These are phyloP conservation scores for Clarias magur DNA, from an alignment of 2,113 vertebrate species.

Conservation along the genomic window DNA sequence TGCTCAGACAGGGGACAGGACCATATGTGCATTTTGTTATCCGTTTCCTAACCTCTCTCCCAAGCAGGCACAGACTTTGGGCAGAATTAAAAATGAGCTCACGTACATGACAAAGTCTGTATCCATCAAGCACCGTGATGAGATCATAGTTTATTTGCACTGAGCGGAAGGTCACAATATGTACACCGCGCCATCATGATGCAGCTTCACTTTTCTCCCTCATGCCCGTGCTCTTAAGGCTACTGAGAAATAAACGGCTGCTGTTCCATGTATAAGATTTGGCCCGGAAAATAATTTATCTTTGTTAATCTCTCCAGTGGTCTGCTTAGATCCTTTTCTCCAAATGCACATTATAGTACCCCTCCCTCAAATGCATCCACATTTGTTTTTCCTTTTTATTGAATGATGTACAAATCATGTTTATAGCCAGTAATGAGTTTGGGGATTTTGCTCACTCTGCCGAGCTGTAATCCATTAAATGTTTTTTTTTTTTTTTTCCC, in stretches of 20 bases:
- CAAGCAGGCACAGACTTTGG: conserved; percentile 40
- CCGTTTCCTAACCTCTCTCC: conserved; percentile 44
- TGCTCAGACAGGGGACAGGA: neutral
- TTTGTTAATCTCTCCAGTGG: neutral
- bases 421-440: conserved; percentile 29
- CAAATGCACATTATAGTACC: neutral
- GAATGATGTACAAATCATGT: conserved; percentile 29
- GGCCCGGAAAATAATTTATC: neutral
- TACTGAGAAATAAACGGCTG: conserved; percentile 7
- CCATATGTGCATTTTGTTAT: conserved; percentile 40
- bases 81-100: conserved; percentile 56
- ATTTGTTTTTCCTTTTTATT: neutral
- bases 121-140: conserved; percentile 61
- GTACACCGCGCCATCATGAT: conserved; percentile 14
- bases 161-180: conserved; percentile 14
- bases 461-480: conserved; percentile 26
- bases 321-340: neutral
- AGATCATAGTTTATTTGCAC: conserved; percentile 54
- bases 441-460: conserved; percentile 25
- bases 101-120: conserved; percentile 60
- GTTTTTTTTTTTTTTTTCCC: neutral
- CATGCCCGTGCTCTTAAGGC: neutral
- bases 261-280: neutral
- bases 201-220: conserved; percentile 16
- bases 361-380: neutral